Evolutionary conservation across 2,888 invertebrate genomes (phyloP).

Genomic region (Chesias legatella): DNA sequence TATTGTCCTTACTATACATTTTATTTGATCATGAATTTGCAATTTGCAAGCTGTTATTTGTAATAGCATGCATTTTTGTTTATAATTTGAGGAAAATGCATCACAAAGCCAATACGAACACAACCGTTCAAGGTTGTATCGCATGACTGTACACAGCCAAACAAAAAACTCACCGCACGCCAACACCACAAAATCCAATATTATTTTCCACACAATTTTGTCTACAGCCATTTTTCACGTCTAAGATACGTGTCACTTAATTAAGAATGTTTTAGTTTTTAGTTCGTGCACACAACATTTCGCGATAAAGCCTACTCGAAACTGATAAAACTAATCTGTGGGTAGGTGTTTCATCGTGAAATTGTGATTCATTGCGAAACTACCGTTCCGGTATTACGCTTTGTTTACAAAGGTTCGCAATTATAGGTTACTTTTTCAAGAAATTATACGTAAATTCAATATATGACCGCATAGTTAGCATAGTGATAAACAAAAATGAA

Average conservation of each 20-base stretch:
- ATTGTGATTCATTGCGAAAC: conserved; percentile 6
- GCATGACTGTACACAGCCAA: not conserved
- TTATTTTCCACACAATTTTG: conserved; percentile 55
- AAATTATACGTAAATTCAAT: too few species aligned
- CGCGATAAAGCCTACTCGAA: conserved; percentile 29
- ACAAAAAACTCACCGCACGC: conserved; percentile 50
- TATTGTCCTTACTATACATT: too few species aligned
- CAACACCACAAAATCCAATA: conserved; percentile 55
- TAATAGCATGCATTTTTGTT: too few species aligned
- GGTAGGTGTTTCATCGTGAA: conserved; percentile 15
- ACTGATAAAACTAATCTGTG: conserved; percentile 37
- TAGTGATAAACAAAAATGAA: too few species aligned
- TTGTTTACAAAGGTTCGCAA: too few species aligned
- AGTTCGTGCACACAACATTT: conserved; percentile 19
- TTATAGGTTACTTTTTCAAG: too few species aligned
- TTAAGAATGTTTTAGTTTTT: not conserved
- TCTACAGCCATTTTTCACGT: conserved; percentile 47
- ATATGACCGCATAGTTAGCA: too few species aligned
- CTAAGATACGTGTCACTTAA: not conserved
- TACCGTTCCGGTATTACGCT: conserved; percentile 10
- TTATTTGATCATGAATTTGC: too few species aligned
- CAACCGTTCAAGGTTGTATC: conserved; percentile 9
- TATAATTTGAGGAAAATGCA: conserved; percentile 2
- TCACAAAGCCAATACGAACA: not conserved
- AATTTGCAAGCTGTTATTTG: too few species aligned